Evolutionary conservation across 1,140 invertebrate species (phyloP), one percentile per base, ranked within the genome.

Genomic region (Listronotus oregonensis): DNA sequence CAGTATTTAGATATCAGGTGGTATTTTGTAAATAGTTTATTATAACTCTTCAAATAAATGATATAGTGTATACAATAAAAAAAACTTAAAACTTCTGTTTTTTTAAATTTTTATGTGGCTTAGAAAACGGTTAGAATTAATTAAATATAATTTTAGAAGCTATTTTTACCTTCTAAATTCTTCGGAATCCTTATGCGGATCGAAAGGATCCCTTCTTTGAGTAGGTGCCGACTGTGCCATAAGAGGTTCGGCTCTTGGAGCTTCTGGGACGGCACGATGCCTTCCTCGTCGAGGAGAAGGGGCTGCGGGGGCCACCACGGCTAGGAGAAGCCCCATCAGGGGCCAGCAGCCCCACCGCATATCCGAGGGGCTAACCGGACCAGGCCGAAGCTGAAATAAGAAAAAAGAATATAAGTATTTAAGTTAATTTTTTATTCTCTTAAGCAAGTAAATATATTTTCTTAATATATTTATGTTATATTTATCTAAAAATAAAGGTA

Each of bases 151-250:
- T 8, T 40, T 40, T 8, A 46, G 15, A 9, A 46, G 15, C 43
- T 10, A 46, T 27, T 27, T 27, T 27, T 4, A 37, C 64, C 64
- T 69, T 46, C 78, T 63, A 40, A 79, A 78, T 67, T 79, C 78
- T 54, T 79, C 78, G 8, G 77, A 78, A 68, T 79, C 78, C n/a
- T 76, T 70, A 58, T 79, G 78, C 12, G 77, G 77, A 64, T 79
- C 78, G 67, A 79, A 79, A 12, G 76, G 67, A 66, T 79, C 77
- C 17, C 77, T 65, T 17, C 75, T 71, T 71, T 76, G 74, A 34
- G 75, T 75, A 10, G 76, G 66, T 66, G 73, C 73, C 32, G 57
- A 57, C 72, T 74, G 43, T 67, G 69, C 18, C 69, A 73, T 18
- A 4, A 66, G 50, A 27, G 64, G 64, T 42, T 66, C 64, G 61